Evolutionary conservation across 2,797 vertebrate species (phyloP).

Genomic region (Pseudochirops corinnae): DNA sequence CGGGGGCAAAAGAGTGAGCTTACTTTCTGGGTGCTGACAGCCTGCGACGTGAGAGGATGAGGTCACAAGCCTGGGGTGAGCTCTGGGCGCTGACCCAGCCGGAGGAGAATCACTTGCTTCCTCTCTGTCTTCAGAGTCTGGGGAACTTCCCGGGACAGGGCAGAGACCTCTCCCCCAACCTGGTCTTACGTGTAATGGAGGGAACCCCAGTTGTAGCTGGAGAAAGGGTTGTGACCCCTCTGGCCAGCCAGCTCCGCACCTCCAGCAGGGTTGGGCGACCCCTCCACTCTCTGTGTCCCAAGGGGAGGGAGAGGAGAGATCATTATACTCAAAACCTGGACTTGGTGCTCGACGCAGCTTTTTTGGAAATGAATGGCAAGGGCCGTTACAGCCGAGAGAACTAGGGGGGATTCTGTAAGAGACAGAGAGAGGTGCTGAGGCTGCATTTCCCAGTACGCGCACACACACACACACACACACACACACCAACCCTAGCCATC

Average conservation of each 20-base stretch:
- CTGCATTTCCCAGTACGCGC: background rate
- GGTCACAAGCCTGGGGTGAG: background rate
- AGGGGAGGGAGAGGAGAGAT: constrained; percentile 48
- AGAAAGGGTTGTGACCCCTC: background rate
- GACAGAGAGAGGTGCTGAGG: background rate
- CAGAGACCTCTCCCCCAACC: background rate
- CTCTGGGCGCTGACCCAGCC: constrained; percentile 12
- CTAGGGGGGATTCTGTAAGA: background rate
- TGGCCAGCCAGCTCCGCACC: too few relatives aligned
- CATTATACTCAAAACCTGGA: background rate
- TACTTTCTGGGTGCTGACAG: background rate
- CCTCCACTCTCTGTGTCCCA: background rate
- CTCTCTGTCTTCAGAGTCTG: background rate
- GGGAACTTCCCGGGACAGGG: background rate
- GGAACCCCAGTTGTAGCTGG: background rate
- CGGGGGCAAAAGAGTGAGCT: background rate
- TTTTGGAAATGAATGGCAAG: background rate
- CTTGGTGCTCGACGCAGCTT: background rate
- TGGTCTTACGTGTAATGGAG: background rate
- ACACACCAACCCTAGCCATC: constrained; percentile 17
- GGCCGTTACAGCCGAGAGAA: background rate
- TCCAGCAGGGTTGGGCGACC: background rate
- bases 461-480: too few relatives aligned
- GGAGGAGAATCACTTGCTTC: background rate
- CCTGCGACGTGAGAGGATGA: background rate